Percentiles rank a stretch among this genome's conserved stretches.
Evolutionary conservation across 35 echinoderm and acorn worm genomes (phyloP).

Genomic region (Patiria miniata): DNA sequence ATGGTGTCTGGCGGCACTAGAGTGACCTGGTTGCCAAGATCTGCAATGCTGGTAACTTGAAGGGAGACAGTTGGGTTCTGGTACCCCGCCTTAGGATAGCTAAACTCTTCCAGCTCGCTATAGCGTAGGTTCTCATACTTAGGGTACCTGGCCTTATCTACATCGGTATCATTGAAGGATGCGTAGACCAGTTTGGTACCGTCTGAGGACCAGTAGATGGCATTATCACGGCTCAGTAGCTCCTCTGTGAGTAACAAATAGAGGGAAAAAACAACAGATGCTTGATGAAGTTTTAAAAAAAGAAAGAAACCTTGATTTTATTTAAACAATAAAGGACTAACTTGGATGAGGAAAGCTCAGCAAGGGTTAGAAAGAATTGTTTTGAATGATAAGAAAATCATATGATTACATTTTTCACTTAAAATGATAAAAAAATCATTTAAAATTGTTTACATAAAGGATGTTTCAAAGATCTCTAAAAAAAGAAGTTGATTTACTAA

Average conservation of each 20-base stretch:
- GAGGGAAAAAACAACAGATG: background rate
- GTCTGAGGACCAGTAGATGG: constrained; percentile 81
- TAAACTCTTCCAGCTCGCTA: constrained; percentile 38
- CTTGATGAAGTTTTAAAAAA: no score
- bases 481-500: no score
- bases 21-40: constrained; percentile 26
- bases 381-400: no score
- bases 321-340: background rate
- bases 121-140: constrained; percentile 78
- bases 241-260: constrained; percentile 66
- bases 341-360: background rate
- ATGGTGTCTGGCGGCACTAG: constrained; percentile 55
- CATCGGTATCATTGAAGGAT: constrained; percentile 70
- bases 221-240: constrained; percentile 51
- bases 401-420: no score
- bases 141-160: constrained; percentile 45
- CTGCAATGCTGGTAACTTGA: constrained; percentile 32
- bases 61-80: constrained; percentile 62
- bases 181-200: constrained; percentile 55
- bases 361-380: background rate
- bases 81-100: constrained; percentile 78
- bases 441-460: no score
- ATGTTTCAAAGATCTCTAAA: no score
- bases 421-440: no score
- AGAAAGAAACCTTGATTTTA: background rate